These are phyloP conservation scores for Heterocephalus glaber DNA, from an alignment of 2,113 vertebrate species.

Conservation along the genomic window DNA sequence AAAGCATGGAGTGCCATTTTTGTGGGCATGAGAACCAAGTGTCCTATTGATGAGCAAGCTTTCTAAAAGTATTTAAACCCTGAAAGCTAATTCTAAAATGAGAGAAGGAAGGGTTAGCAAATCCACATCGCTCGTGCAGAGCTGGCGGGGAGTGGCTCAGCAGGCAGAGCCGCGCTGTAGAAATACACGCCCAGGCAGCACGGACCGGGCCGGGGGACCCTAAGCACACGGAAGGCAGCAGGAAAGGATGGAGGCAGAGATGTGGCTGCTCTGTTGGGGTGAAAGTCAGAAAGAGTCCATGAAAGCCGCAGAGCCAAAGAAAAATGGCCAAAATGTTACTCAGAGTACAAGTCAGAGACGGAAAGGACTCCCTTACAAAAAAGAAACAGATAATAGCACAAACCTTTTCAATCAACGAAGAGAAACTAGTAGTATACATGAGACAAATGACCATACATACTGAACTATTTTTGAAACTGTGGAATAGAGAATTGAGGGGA, in stretches of 20 bases:
- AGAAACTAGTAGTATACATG: neutral
- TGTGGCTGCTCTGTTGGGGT: no score
- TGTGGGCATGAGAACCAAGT: neutral
- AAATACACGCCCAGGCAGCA: no score
- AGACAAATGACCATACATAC: neutral
- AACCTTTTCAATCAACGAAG: neutral
- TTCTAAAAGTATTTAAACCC: neutral
- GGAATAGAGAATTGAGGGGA: neutral
- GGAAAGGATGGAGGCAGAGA: no score
- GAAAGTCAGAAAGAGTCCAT: fast-evolving
- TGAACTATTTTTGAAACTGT: neutral
- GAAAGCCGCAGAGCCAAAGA: neutral
- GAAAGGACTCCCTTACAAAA: neutral
- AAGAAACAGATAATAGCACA: neutral
- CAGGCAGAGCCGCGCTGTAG: no score
- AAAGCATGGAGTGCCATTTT: neutral
- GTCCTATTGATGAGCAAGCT: neutral
- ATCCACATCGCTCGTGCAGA: neutral
- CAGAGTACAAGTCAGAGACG: neutral
- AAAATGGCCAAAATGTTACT: neutral
- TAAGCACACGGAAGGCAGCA: no score
- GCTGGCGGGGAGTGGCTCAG: neutral
- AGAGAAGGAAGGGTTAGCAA: neutral
- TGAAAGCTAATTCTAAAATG: neutral
- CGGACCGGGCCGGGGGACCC: no score